Conservation (phyloP, 2,888 invertebrate species). For the Ormyrus labotus region DNA sequence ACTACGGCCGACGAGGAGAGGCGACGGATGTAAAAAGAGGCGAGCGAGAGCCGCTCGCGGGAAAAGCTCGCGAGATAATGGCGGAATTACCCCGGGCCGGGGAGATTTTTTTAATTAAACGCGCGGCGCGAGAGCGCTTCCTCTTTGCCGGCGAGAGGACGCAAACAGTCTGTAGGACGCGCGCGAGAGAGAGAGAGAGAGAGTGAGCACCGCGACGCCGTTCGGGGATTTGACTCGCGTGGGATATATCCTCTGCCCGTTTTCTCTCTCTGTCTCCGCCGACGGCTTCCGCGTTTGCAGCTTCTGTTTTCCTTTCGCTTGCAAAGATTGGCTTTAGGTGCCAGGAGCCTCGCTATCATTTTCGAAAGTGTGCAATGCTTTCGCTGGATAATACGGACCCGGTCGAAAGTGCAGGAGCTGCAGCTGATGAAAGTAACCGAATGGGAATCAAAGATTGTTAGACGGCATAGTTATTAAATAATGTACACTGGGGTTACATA, state of each 20-base stretch:
- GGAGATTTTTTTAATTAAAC: constrained; percentile 33
- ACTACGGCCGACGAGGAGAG: too few relatives aligned
- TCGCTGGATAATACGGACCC: too few relatives aligned
- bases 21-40: neutral
- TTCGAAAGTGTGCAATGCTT: too few relatives aligned
- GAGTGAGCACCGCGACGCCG: neutral
- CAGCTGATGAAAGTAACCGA: too few relatives aligned
- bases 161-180: constrained; percentile 13
- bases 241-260: neutral
- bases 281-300: constrained; percentile 1
- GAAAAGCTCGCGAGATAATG: constrained; percentile 14
- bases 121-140: constrained; percentile 14
- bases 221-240: constrained; percentile 7
- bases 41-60: neutral
- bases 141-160: constrained; percentile 10
- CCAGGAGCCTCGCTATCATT: too few relatives aligned
- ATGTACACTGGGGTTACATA: too few relatives aligned
- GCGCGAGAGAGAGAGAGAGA: neutral
- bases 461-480: too few relatives aligned
- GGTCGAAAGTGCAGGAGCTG: too few relatives aligned
- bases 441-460: too few relatives aligned
- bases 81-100: constrained; percentile 17
- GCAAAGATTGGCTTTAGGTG: neutral
- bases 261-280: neutral
- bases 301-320: neutral